Conservation (phyloP, 2,113 vertebrate species). For the Sialia sialis region DNA sequence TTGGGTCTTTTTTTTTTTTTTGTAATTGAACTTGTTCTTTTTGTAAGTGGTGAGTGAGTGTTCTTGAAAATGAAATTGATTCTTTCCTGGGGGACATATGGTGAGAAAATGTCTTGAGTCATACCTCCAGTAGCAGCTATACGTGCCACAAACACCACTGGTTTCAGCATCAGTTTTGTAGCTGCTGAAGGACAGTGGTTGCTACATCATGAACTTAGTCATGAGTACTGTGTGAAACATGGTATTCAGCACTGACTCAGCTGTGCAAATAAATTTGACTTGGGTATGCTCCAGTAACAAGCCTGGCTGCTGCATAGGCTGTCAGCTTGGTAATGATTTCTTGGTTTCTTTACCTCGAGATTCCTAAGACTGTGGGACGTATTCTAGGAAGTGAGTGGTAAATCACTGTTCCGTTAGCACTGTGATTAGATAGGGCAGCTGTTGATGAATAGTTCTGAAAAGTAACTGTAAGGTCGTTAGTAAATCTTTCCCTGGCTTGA, state of each 20-base stretch:
- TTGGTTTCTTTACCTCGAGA: background rate
- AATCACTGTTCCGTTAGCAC: background rate
- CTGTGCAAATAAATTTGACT: background rate
- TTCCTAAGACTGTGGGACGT: background rate
- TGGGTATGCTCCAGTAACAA: background rate
- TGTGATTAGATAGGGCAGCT: background rate
- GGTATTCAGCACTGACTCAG: background rate
- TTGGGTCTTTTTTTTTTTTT: background rate
- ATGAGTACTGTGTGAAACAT: background rate
- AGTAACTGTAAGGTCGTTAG: background rate
- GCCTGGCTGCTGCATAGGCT: background rate
- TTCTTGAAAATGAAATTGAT: background rate
- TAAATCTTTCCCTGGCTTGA: background rate
- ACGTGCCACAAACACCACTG: background rate
- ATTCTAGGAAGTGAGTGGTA: background rate
- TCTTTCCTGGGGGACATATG: background rate
- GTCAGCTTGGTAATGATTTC: background rate
- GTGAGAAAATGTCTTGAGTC: background rate
- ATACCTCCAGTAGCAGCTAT: background rate
- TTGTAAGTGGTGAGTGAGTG: background rate
- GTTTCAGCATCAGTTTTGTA: background rate
- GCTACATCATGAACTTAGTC: background rate
- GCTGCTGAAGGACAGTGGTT: background rate
- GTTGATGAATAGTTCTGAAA: background rate
- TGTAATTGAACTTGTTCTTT: background rate